Evolutionary conservation across 2,888 invertebrate genomes (phyloP), one percentile per base, ranked within the genome.

Genomic region (Tetragonula carbonaria): DNA sequence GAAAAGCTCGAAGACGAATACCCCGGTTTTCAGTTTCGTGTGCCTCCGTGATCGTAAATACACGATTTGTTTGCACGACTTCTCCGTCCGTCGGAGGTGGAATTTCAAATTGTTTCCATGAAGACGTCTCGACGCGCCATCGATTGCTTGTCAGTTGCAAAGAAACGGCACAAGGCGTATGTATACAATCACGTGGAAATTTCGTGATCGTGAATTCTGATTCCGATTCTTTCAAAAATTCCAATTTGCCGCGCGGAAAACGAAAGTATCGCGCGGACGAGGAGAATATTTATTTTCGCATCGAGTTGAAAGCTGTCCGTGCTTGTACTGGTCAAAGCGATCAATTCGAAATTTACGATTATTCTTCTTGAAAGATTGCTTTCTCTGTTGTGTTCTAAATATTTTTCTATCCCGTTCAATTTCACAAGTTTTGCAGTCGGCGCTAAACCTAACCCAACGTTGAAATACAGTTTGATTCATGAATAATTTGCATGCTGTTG

Each of bases 31-130:
- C 65, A 63, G 84, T 73, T 68, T 65, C 74, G 59, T 21, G 62
- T 67, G 59, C 75, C 45, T 38, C 55, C n/a, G n/a, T 18, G 33
- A 70, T 81, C 63, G 78, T 79, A 75, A 79, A 74, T 75, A 79
- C 57, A 23, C 63, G 72, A 76, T 72, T 57, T 62, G 78, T 74
- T 84, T 84, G 51, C 78, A 38, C 62, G 70, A 77, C 28, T 65
- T 76, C 68, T 72, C 53, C 68, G 50, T 59, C 28, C 38, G 13
- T 63, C 16, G 59, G 38, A 63, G 53, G 59, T 62, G 66, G 74
- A 78, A 84, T 83, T 83, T 70, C 78, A 72, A 67, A 82, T 83
- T 75, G 59, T 71, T 65, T 65, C 74, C 62, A 21, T 38, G 51
- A 70, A 72, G 74, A 82, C 33, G 23, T 62, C n/a, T 23, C 73